A percentile compares a stretch with the other conserved stretches of the same genome.
These are phyloP conservation scores for Parnassius mnemosyne DNA, from an alignment of 2,888 invertebrate species.

Conservation along the genomic window DNA sequence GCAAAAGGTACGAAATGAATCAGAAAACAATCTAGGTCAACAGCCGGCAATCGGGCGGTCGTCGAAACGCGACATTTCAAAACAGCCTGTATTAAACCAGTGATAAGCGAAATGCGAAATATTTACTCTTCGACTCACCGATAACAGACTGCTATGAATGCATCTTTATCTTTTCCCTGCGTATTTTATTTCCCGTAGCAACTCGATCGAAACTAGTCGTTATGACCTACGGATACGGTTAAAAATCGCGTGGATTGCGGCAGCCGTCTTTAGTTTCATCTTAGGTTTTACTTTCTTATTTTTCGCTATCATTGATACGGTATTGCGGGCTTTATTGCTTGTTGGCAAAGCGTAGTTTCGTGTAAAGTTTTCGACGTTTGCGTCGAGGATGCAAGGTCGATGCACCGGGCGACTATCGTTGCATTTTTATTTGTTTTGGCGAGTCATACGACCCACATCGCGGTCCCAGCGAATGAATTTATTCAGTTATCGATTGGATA, in stretches of 20 bases:
- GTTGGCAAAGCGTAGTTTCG: slow-evolving; percentile 43
- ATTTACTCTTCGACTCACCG: slow-evolving; percentile 69
- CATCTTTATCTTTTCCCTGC: slow-evolving; percentile 66
- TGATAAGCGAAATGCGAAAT: slow-evolving; percentile 73
- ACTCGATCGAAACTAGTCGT: slow-evolving; percentile 29
- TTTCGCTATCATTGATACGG: slow-evolving; percentile 49
- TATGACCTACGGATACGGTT: slow-evolving; percentile 41
- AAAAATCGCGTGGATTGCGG: slow-evolving; percentile 41
- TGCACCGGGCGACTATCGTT: slow-evolving; percentile 73
- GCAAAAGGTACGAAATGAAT: slow-evolving; percentile 32
- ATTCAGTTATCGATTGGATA: slow-evolving; percentile 76
- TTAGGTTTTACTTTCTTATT: slow-evolving; percentile 76
- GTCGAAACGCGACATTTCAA: slow-evolving; percentile 68
- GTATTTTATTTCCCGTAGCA: slow-evolving; percentile 42
- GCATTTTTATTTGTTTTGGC: slow-evolving; percentile 79
- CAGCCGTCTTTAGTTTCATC: slow-evolving; percentile 74
- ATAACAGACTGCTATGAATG: slow-evolving; percentile 71
- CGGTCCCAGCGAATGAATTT: slow-evolving; percentile 71
- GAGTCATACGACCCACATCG: slow-evolving; percentile 77
- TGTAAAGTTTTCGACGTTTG: slow-evolving; percentile 34
- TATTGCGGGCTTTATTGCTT: slow-evolving; percentile 50
- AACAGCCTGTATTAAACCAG: slow-evolving; percentile 61
- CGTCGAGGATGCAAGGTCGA: slow-evolving; percentile 71
- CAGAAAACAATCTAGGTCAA: slow-evolving; percentile 43
- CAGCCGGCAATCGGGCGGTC: slow-evolving; percentile 51